These are phyloP conservation scores for Corythucha ciliata DNA, from an alignment of 2,888 invertebrate genomes.

Conservation along the genomic window DNA sequence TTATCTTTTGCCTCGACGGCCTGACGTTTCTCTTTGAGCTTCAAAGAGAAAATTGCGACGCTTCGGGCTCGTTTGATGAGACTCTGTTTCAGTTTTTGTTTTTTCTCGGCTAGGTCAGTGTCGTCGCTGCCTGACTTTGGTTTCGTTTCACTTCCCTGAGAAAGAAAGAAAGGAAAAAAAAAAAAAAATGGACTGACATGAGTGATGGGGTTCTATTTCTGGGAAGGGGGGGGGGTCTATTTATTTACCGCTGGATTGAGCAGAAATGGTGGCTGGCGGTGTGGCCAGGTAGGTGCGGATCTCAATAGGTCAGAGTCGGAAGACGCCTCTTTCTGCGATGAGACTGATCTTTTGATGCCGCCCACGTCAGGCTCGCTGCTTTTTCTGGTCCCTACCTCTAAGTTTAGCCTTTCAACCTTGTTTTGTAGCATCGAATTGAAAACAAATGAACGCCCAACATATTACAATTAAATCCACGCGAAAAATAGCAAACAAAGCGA, in stretches of 20 bases:
- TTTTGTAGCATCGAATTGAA: no score
- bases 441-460: not conserved
- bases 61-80: slow-evolving; percentile 75
- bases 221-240: slow-evolving; percentile 1
- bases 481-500: not conserved
- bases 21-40: slow-evolving; percentile 66
- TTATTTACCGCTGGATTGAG: no score
- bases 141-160: no score
- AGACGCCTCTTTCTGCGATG: slow-evolving; percentile 47
- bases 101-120: slow-evolving; percentile 48
- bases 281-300: slow-evolving; percentile 50
- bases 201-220: not conserved
- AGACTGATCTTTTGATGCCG: slow-evolving; percentile 62
- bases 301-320: slow-evolving; percentile 51
- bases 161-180: no score
- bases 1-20: slow-evolving; percentile 66
- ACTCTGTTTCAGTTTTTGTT: slow-evolving; percentile 58
- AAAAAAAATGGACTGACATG: no score
- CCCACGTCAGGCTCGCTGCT: slow-evolving; percentile 42
- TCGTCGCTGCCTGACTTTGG: no score
- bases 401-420: slow-evolving; percentile 52
- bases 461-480: not conserved
- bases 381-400: slow-evolving; percentile 41
- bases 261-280: no score
- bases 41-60: slow-evolving; percentile 75